A percentile compares a stretch with the other conserved stretches of the same genome.
Evolutionary conservation across 2,797 vertebrate genomes (phyloP).

Genomic region (Coregonus ussuriensis): DNA sequence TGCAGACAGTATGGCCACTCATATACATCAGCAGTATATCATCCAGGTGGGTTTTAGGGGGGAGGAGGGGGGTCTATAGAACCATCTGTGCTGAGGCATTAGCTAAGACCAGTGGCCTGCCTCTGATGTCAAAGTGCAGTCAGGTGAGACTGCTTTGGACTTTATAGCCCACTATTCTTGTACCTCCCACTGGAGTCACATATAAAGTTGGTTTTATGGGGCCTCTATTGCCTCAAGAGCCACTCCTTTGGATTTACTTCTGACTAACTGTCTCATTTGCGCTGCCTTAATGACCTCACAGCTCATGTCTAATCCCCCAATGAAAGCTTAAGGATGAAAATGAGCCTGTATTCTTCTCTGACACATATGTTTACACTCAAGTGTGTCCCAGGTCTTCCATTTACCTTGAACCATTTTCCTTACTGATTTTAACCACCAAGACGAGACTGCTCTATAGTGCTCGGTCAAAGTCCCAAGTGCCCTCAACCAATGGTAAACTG

Average conservation of each 20-base stretch:
- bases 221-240: conserved; percentile 28
- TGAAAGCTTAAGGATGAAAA: conserved; percentile 15
- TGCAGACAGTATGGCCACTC: too few species aligned
- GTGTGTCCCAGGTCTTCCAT: background rate
- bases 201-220: conserved; percentile 52
- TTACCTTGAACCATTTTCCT: background rate
- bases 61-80: too few species aligned
- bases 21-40: background rate
- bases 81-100: conserved; percentile 1
- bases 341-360: conserved; percentile 40
- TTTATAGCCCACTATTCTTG: conserved; percentile 44
- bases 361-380: conserved; percentile 15
- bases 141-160: conserved; percentile 22
- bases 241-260: conserved; percentile 42
- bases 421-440: conserved; percentile 32
- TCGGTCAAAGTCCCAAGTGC: conserved; percentile 66
- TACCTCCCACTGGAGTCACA: conserved; percentile 28
- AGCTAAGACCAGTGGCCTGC: background rate
- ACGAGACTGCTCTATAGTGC: conserved; percentile 32
- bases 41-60: conserved; percentile 5
- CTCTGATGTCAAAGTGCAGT: conserved; percentile 32
- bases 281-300: conserved; percentile 14
- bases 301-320: conserved; percentile 45
- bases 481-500: conserved; percentile 6
- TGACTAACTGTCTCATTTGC: conserved; percentile 18